These are phyloP conservation scores for Ciconia stormi DNA, from an alignment of 2,113 vertebrate species.

Conservation along the genomic window DNA sequence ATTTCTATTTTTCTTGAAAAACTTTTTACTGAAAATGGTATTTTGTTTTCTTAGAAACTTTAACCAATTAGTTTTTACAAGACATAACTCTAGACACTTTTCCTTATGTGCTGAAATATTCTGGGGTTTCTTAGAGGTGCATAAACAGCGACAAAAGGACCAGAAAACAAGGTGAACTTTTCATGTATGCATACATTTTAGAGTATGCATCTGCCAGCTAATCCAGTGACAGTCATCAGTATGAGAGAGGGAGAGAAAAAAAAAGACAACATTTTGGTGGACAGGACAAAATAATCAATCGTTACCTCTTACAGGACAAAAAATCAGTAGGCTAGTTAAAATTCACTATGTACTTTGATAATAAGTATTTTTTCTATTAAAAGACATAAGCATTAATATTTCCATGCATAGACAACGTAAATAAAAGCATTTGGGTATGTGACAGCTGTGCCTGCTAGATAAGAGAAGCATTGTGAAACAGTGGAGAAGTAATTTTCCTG, in stretches of 20 bases:
- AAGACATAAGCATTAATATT: constrained; percentile 44
- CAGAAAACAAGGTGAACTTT: neutral
- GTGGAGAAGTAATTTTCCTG: constrained; percentile 68
- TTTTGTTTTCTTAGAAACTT: neutral
- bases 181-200: neutral
- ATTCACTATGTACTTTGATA: constrained; percentile 41
- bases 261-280: neutral
- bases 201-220: neutral
- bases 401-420: constrained; percentile 46
- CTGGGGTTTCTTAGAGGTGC: neutral
- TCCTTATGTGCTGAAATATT: neutral
- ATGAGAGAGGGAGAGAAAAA: neutral
- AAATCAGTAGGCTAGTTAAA: constrained; percentile 20
- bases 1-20: neutral
- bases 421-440: constrained; percentile 53
- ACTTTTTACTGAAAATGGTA: neutral
- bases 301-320: neutral
- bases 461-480: constrained; percentile 68
- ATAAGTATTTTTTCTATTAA: constrained; percentile 17
- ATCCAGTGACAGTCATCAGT: neutral
- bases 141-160: neutral
- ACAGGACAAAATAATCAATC: constrained; percentile 20
- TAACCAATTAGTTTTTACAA: neutral
- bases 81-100: neutral
- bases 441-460: constrained; percentile 73